Base-by-base conservation (phyloP, 1,140 invertebrate genomes). In the Euura lappo region DNA sequence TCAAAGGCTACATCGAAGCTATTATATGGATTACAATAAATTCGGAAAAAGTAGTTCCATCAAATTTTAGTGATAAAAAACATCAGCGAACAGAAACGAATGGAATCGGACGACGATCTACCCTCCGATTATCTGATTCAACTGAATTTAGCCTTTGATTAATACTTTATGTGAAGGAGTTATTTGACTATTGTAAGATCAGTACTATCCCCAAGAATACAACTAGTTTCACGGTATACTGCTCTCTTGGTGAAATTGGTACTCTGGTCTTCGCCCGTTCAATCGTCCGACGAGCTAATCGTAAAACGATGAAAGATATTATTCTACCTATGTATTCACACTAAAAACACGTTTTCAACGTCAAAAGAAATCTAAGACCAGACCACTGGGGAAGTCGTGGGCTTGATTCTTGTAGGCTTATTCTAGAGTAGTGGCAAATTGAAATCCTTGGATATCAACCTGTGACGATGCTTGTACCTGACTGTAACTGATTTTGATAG, bases 261-360 rank as follows among this genome's bases (percentile, higher is more conserved):
- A 51, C 47, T 4, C 51, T 60, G 51, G 51, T 60, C 51, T 60
- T 60, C 6, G 51, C 51, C 6, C 13, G 51, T 28, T 28, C 28
- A 28, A 28, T 28, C n/a, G n/a, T n/a, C n/a, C n/a, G 51, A 60
- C 8, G 10, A 60, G 8, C 2, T 4, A 60, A 60, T 60, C 10
- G 51, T 60, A 28, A 28, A 28, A 28, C 28, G 28, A 28, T 28
- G 51, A 60, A 60, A 60, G n/a, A 60, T 28, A 28, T 11, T 11
- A 60, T 60, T 60, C 51, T 60, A 60, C 51, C 51, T 60, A 60
- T 60, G 51, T 60, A 60, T 60, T 60, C 51, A 60, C 51, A 60
- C 51, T 60, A 60, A 60, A 60, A 60, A 60, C 51, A 60, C 51
- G 13, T 60, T 60, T 60, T 60, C 13, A 11, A 60, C 13, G 51